phyloP scores from a whole-genome alignment of 2,797 vertebrate genomes.

The Rachycentron canadum region DNA sequence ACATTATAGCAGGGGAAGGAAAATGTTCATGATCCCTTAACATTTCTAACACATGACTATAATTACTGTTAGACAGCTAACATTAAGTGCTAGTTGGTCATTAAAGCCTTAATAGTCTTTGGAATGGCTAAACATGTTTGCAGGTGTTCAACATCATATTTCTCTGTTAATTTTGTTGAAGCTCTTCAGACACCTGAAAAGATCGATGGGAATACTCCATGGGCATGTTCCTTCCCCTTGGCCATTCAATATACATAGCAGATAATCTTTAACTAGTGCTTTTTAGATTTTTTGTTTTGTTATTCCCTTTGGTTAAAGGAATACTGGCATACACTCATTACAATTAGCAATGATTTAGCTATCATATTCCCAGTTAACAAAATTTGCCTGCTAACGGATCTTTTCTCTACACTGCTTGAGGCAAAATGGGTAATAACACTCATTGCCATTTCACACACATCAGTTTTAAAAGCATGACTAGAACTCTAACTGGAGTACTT shows the following conservation, averaged over 20 bases:
- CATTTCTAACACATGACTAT: slow-evolving; percentile 3
- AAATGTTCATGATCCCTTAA: slow-evolving; percentile 35
- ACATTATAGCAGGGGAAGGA: slow-evolving; percentile 45
- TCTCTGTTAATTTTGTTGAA: slow-evolving; percentile 19
- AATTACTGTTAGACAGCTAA: slow-evolving; percentile 23
- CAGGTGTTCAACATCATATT: slow-evolving; percentile 15
- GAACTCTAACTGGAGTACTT: slow-evolving; percentile 41
- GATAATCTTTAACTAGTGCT: slow-evolving; percentile 24
- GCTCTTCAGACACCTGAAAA: slow-evolving; percentile 31
- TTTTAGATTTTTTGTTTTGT: slow-evolving; percentile 17
- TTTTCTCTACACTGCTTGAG: slow-evolving; percentile 32
- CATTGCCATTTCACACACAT: slow-evolving; percentile 28
- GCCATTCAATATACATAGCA: slow-evolving; percentile 22
- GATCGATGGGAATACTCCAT: slow-evolving; percentile 15
- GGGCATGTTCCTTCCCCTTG: slow-evolving; percentile 44
- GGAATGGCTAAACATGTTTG: slow-evolving; percentile 66
- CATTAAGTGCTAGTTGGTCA: slow-evolving; percentile 50
- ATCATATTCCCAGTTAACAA: slow-evolving; percentile 34
- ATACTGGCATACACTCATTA: slow-evolving; percentile 39
- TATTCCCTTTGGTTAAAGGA: slow-evolving; percentile 68
- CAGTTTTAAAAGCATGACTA: slow-evolving; percentile 40
- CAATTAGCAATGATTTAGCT: slow-evolving; percentile 43
- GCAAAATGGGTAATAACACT: slow-evolving; percentile 31
- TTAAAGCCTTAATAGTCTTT: slow-evolving; percentile 77
- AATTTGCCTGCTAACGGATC: slow-evolving; percentile 35